Evolutionary conservation across 2,113 vertebrate genomes (phyloP), one percentile per base, ranked within the genome.

Genomic region (Pygoscelis antarcticus): DNA sequence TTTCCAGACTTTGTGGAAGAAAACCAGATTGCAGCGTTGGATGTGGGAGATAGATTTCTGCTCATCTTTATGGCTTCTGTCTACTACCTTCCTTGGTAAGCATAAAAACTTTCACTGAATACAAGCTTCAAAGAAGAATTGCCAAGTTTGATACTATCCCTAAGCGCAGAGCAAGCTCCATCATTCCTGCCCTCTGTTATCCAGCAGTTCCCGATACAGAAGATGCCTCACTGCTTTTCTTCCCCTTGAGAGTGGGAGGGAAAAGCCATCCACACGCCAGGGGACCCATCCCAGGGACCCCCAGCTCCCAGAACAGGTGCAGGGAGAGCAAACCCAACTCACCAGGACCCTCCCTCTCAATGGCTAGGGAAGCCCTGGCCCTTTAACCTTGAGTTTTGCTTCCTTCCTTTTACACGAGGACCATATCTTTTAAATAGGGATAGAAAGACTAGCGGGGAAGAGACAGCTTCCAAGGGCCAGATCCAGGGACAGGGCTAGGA

Each of bases 291-390:
- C 15, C 32, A 62, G 34, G 40, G 32, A 57, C 38, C 3, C 11
- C 3, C 26, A 52, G 34, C 26, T 83, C 32, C 46, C 10, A 11
- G 44, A n/a, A 49, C 0, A 2, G 5, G 51, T 49, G 21, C 22
- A n/a, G 8, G 11, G 18, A 42, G 26, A 49, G 13, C 30, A 42
- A 65, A 21, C 12, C 20, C 36, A 27, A 4, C 44, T 29, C 52
- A 32, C 14, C 11, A 49, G 36, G 17, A 26, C 26, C 9, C 26
- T 75, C 23, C 11, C 2, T 57, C 36, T 22, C 19, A 12, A 15
- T 0, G 6, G 15, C 15, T 1, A 38, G 22, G 38, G 26, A 58
- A 75, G 36, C 5, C 29, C n/a, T 11, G 5, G 29, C 12, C 20
- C 30, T 66, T 89, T 17, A 51, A 9, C 51, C 30, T 26, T 16